Base-by-base conservation (phyloP, 2,113 vertebrate genomes). In the Dryoscopus gambensis region DNA sequence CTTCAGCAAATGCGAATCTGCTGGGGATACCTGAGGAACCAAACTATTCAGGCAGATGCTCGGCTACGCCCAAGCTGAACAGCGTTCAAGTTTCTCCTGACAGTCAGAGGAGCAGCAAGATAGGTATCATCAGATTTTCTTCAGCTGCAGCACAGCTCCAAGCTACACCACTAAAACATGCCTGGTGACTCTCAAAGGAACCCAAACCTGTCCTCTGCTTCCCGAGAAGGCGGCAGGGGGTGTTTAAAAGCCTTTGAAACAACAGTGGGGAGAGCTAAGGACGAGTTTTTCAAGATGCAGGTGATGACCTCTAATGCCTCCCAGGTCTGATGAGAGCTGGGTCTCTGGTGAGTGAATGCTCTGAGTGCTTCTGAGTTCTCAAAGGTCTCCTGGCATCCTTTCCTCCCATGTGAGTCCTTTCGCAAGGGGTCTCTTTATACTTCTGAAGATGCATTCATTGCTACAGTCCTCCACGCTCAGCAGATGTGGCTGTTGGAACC, bases 381-480 rank as follows among this genome's bases (percentile, higher is more conserved):
- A 70, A 5, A 70, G 27, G n/a, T 74, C 27, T 37, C 24, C 44
- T 77, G 40, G 33, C 13, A 62, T 31, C n/a, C 31, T 27, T 39
- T 64, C 28, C 35, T 80, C 27, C 52, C 13, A 30, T 0, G 1
- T 47, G 52, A 68, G 49, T 25, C 37, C 59, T 42, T 83, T 37
- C 68, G 27, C 68, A 86, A 73, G 19, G 28, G 10, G 31, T 68
- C 3, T 17, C 33, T 57, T 46, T 30, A 5, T 56, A 52, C 56
- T 81, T 49, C 68, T 73, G 60, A 83, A 53, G 67, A 62, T 28
- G 40, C 6, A 19, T 13, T 80, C 31, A 5, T 35, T 77, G 42
- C 22, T 33, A 7, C 0, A 0, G n/a, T 73, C 15, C 25, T 62
- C 28, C 37, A 25, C 0, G 14, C 42, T 81, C 22, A n/a, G 74